Base-by-base conservation (phyloP, 2,888 invertebrate species). In the Mycalesis mineus region DNA sequence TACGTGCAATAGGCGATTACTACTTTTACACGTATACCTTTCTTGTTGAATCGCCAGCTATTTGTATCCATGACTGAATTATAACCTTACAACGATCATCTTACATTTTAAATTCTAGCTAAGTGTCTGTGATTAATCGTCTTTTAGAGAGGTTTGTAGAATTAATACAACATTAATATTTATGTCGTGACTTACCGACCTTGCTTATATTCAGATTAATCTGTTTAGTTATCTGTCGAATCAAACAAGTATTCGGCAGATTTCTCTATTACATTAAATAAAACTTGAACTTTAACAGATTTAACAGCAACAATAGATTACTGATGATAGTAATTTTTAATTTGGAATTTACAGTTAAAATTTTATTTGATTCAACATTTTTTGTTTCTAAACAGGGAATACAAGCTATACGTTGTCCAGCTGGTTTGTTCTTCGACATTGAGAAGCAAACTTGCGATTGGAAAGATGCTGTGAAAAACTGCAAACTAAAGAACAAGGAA, bases 381-480 rank as follows among this genome's bases (percentile, higher is more conserved):
- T 60, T 55, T 80, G 65, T 60, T 62, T 48, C 62, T 28, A n/a
- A 82, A 65, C 84, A 96, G 95, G 97, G 97, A 77, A 93, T 97
- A 51, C 96, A 97, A 93, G 97, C 96, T 29, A 96, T 97, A 75
- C 94, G 97, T 82, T 97, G 97, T 79, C 97, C 97, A 41, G 96
- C 97, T 56, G 97, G 97, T 84, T 90, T 97, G 70, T 97, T 92
- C 87, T 97, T 97, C 87, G 97, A 97, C 82, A 96, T 97, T 75
- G 97, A 97, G 80, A 96, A 97, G 82, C 97, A 97, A 86, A 97
- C 97, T 2, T 97, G 97, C 77, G 97, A 97, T 80, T 97, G 97
- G 97, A 97, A 96, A 81, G 96, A 94, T 65, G 92, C 96, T 2
- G 97, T 97, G n/a, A 96, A 96, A 82, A 97, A 97, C 85, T 97